Conservation (phyloP, 2,797 vertebrate species). For the Macroramphosus scolopax region DNA sequence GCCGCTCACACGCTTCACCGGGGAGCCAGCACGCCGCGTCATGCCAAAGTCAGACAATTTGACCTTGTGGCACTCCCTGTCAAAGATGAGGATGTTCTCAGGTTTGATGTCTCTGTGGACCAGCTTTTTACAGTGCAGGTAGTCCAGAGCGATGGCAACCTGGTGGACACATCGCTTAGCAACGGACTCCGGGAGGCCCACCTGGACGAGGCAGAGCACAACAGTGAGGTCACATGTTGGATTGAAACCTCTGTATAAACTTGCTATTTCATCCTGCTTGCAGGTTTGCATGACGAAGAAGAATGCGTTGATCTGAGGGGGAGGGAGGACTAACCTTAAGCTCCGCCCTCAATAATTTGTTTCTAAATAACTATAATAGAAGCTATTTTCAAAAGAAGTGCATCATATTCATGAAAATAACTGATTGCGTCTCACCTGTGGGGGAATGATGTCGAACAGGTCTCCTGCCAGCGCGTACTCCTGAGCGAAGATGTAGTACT, state of each 20-base stretch:
- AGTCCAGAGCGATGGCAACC: conserved; percentile 83
- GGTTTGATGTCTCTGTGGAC: conserved; percentile 87
- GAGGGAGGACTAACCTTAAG: no score
- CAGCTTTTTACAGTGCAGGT: conserved; percentile 83
- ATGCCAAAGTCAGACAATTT: conserved; percentile 87
- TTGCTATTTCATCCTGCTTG: no score
- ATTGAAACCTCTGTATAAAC: no score
- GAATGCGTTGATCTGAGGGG: no score
- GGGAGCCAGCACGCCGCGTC: conserved; percentile 82
- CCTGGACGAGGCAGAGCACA: conserved; percentile 49
- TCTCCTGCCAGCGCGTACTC: conserved; percentile 85
- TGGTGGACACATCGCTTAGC: conserved; percentile 87
- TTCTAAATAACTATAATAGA: no score
- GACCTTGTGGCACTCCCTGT: conserved; percentile 84
- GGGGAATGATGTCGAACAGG: conserved; percentile 87
- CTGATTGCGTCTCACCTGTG: no score
- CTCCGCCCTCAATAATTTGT: no score
- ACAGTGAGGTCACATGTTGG: no score
- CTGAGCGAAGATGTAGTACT: conserved; percentile 85
- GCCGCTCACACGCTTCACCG: conserved; percentile 82
- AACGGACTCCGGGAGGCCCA: conserved; percentile 81
- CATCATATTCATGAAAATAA: no score
- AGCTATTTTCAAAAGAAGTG: no score
- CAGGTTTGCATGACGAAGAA: no score
- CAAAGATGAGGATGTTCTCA: conserved; percentile 86